A percentile compares a stretch with the other conserved stretches of the same genome.
These are phyloP conservation scores for Gadopsis marmoratus DNA, from an alignment of 2,797 vertebrate species.

Conservation along the genomic window DNA sequence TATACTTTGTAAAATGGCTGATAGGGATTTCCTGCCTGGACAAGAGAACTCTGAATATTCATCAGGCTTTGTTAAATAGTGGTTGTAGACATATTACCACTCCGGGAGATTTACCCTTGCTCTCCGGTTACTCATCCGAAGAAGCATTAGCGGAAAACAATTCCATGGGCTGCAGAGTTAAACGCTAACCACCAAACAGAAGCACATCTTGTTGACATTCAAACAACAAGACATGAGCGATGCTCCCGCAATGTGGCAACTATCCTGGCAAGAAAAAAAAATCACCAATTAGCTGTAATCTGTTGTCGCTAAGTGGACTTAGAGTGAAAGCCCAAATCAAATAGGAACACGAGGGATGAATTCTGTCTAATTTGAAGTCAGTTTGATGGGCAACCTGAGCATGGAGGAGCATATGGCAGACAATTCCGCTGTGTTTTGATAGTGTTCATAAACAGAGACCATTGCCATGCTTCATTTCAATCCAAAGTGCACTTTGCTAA, in stretches of 20 bases:
- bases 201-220: slow-evolving; percentile 33
- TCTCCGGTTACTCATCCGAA: slow-evolving; percentile 63
- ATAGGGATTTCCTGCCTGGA: slow-evolving; percentile 74
- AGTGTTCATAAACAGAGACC: slow-evolving; percentile 76
- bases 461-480: slow-evolving; percentile 78
- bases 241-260: slow-evolving; percentile 38
- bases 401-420: slow-evolving; percentile 80
- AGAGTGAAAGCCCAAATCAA: slow-evolving; percentile 68
- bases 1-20: slow-evolving; percentile 81
- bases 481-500: slow-evolving; percentile 75
- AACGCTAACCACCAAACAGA: slow-evolving; percentile 43
- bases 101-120: slow-evolving; percentile 67
- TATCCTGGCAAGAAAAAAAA: slow-evolving; percentile 45
- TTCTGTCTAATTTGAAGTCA: slow-evolving; percentile 65
- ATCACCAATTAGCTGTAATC: slow-evolving; percentile 66
- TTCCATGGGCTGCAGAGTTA: slow-evolving; percentile 38
- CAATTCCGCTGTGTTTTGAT: slow-evolving; percentile 75
- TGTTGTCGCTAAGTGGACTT: slow-evolving; percentile 68
- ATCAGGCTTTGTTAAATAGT: slow-evolving; percentile 83
- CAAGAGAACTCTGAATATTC: slow-evolving; percentile 82
- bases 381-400: slow-evolving; percentile 71
- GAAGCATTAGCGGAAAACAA: slow-evolving; percentile 54
- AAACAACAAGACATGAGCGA: slow-evolving; percentile 46
- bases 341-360: slow-evolving; percentile 66
- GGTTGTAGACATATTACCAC: slow-evolving; percentile 78